phyloP scores from a whole-genome alignment of 1,140 invertebrate species.

The Drosophila repletoides region DNA sequence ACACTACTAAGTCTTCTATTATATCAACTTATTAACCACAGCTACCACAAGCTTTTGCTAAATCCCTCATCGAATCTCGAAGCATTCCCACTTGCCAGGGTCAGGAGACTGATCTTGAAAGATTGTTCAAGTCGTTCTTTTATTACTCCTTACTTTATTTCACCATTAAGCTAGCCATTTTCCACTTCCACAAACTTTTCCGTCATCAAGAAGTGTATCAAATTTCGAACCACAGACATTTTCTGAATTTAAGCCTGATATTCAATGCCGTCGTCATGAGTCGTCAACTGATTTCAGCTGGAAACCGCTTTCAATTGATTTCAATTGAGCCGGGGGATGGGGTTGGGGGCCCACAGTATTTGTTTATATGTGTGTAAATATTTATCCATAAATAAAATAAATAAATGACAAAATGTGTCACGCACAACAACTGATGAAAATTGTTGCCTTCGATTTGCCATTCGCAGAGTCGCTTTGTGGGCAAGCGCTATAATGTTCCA shows the following conservation, averaged over 20 bases:
- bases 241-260: slow-evolving; percentile 53
- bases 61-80: too few relatives aligned
- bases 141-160: too few relatives aligned
- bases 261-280: slow-evolving; percentile 44
- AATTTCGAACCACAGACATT: slow-evolving; percentile 54
- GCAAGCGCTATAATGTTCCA: slow-evolving; percentile 33
- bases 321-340: slow-evolving; percentile 47
- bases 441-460: slow-evolving; percentile 7
- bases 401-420: slow-evolving; percentile 27
- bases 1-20: too few relatives aligned
- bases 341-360: slow-evolving; percentile 5
- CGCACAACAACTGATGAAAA: slow-evolving; percentile 23
- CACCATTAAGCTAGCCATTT: too few relatives aligned
- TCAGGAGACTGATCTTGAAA: too few relatives aligned
- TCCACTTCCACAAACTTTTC: neutral
- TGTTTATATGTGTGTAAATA: slow-evolving; percentile 26
- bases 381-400: slow-evolving; percentile 31
- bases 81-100: too few relatives aligned
- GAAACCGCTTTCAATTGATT: slow-evolving; percentile 64
- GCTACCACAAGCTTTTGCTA: too few relatives aligned
- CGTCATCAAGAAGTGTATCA: slow-evolving; percentile 31
- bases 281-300: slow-evolving; percentile 59
- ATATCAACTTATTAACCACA: too few relatives aligned
- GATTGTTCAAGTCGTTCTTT: too few relatives aligned
- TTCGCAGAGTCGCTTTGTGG: slow-evolving; percentile 23